phyloP scores from a whole-genome alignment of 2,888 invertebrate genomes.

The Dilophus febrilis region DNA sequence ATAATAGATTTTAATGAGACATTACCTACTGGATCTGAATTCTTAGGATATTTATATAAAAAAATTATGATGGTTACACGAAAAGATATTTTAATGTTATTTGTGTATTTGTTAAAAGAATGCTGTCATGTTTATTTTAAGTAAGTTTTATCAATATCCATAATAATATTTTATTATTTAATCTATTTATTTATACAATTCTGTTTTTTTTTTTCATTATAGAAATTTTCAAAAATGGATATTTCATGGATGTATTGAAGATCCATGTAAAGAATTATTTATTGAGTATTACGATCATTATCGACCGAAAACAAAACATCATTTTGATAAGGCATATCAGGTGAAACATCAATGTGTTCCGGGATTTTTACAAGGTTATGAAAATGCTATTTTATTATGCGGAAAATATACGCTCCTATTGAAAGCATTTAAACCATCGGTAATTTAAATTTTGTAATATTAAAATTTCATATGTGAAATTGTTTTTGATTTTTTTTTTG shows the following conservation, averaged over 20 bases:
- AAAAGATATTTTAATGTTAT: slow-evolving; percentile 19
- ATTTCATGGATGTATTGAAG: slow-evolving; percentile 66
- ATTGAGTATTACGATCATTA: slow-evolving; percentile 31
- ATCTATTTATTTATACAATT: too few relatives aligned
- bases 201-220: slow-evolving; percentile 3
- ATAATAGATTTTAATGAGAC: slow-evolving; percentile 8
- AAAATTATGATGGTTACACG: slow-evolving; percentile 21
- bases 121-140: slow-evolving; percentile 26
- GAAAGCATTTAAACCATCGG: slow-evolving; percentile 50
- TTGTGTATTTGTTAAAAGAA: slow-evolving; percentile 22
- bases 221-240: slow-evolving; percentile 59
- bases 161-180: background rate
- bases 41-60: slow-evolving; percentile 23
- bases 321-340: slow-evolving; percentile 25
- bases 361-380: slow-evolving; percentile 44
- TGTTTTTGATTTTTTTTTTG: slow-evolving; percentile 1
- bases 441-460: slow-evolving; percentile 25
- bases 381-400: slow-evolving; percentile 49
- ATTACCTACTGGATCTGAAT: slow-evolving; percentile 20
- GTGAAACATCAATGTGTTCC: slow-evolving; percentile 34
- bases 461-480: background rate
- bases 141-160: slow-evolving; percentile 10
- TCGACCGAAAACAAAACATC: slow-evolving; percentile 23
- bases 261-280: slow-evolving; percentile 70
- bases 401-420: slow-evolving; percentile 57